Percentiles rank a stretch among this genome's conserved stretches.
Evolutionary conservation across 2,797 vertebrate genomes (phyloP).

Genomic region (Cetoscarus ocellatus): DNA sequence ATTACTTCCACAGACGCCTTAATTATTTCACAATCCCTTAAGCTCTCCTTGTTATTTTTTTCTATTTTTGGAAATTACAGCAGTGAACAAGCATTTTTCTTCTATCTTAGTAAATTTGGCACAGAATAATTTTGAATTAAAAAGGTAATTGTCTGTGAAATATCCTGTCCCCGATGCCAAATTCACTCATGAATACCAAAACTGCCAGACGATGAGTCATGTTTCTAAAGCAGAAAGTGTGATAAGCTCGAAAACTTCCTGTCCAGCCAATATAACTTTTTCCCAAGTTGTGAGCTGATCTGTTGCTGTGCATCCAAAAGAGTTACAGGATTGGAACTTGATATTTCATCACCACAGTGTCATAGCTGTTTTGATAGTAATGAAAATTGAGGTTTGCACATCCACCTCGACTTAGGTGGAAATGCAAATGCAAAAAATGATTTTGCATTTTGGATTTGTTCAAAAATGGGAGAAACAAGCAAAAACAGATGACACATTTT

Average conservation of each 20-base stretch:
- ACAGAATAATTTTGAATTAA: constrained; percentile 41
- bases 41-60: not conserved
- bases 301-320: constrained; percentile 3
- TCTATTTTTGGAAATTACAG: constrained; percentile 9
- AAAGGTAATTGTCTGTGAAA: constrained; percentile 23
- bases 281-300: not conserved
- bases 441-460: no score
- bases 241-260: constrained; percentile 27
- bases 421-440: not conserved
- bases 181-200: constrained; percentile 48
- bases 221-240: constrained; percentile 46
- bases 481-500: not conserved
- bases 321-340: constrained; percentile 16
- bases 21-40: not conserved
- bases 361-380: not conserved
- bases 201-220: constrained; percentile 20
- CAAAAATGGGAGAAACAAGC: not conserved
- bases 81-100: constrained; percentile 28
- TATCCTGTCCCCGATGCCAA: constrained; percentile 3
- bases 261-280: constrained; percentile 3
- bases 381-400: not conserved
- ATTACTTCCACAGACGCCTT: not conserved
- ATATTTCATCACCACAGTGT: constrained; percentile 37
- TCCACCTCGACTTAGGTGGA: not conserved
- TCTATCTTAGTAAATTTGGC: constrained; percentile 35